These are phyloP conservation scores for Propithecus perrieri DNA, from an alignment of 2,797 vertebrate genomes.

Conservation along the genomic window DNA sequence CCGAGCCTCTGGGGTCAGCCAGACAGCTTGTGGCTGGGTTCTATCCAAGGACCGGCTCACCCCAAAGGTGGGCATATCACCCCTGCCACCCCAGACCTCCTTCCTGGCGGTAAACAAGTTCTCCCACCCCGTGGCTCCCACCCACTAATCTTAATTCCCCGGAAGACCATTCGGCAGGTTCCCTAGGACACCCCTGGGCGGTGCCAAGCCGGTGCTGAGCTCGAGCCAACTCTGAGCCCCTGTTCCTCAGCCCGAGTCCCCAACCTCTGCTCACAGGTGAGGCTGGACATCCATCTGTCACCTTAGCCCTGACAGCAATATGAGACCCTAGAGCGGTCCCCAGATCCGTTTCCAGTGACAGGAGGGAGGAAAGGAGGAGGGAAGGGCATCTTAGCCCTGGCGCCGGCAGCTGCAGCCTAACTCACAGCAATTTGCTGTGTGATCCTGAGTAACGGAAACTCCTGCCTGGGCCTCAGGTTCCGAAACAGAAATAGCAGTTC, in stretches of 20 bases:
- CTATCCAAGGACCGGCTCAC: rapidly evolving
- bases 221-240: background rate
- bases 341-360: background rate
- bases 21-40: too few relatives aligned
- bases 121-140: background rate
- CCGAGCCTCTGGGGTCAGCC: background rate
- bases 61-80: background rate
- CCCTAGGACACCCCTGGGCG: rapidly evolving
- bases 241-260: rapidly evolving
- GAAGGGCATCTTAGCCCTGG: too few relatives aligned
- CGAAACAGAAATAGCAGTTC: background rate
- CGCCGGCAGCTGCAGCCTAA: too few relatives aligned
- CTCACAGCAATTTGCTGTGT: background rate
- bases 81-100: too few relatives aligned
- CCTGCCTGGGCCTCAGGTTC: background rate
- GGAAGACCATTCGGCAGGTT: rapidly evolving
- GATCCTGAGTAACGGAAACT: rapidly evolving
- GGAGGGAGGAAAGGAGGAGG: too few relatives aligned
- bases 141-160: background rate
- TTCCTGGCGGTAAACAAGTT: too few relatives aligned
- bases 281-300: background rate
- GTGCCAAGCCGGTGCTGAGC: background rate
- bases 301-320: background rate
- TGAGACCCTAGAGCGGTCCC: background rate
- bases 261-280: background rate